Percentiles rank a stretch among this genome's conserved stretches.
phyloP scores from a whole-genome alignment of 1,140 invertebrate species.

The Ectropis grisescens region DNA sequence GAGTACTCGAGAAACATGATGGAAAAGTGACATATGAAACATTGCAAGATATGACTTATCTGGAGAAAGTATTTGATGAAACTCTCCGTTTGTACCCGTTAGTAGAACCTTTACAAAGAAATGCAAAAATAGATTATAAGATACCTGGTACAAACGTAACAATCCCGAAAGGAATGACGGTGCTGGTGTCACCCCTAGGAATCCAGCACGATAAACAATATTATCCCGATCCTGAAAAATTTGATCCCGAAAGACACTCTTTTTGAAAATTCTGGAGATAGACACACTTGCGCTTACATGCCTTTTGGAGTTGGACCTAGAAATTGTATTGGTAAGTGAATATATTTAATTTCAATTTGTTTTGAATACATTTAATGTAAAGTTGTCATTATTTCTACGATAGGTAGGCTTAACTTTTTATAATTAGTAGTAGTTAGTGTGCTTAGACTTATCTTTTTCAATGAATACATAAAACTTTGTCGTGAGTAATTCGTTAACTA shows the following conservation, averaged over 20 bases:
- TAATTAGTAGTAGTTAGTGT: no score
- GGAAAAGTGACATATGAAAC: constrained; percentile 44
- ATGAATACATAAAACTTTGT: no score
- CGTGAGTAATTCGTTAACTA: no score
- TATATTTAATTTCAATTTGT: no score
- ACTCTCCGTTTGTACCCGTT: constrained; percentile 73
- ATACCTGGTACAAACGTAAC: constrained; percentile 55
- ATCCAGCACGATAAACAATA: constrained; percentile 16
- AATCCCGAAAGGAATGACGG: constrained; percentile 45
- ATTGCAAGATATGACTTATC: constrained; percentile 51
- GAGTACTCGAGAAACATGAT: constrained; percentile 31
- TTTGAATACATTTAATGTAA: no score
- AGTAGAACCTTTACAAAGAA: constrained; percentile 59
- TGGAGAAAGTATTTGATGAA: constrained; percentile 35
- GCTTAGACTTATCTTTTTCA: no score
- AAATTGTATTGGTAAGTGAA: no score
- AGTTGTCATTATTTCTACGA: no score
- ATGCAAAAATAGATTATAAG: constrained; percentile 62
- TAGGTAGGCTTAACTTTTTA: no score
- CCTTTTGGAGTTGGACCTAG: no score
- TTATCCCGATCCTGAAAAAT: constrained; percentile 7
- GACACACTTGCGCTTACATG: constrained; percentile 9
- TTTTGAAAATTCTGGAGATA: not conserved
- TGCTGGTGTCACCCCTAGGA: constrained; percentile 4
- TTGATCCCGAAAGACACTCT: no score